These are phyloP conservation scores for Chascanopsetta lugubris DNA, from an alignment of 2,113 vertebrate genomes.

Conservation along the genomic window DNA sequence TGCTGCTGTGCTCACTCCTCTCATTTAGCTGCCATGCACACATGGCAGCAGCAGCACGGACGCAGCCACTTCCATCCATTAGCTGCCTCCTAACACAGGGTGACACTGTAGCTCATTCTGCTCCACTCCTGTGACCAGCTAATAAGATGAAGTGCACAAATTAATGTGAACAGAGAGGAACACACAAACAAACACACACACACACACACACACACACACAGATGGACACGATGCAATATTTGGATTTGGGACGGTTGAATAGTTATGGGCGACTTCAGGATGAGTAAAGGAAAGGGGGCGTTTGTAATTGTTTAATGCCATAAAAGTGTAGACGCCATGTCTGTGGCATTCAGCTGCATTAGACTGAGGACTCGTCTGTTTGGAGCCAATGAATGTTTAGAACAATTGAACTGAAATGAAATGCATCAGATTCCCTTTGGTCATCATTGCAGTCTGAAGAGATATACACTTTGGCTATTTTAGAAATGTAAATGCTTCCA, in stretches of 20 bases:
- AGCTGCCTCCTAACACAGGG: slow-evolving; percentile 45
- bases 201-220: background rate
- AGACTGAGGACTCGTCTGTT: background rate
- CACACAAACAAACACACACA: slow-evolving; percentile 6
- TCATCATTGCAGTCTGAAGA: background rate
- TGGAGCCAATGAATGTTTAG: background rate
- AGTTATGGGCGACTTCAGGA: slow-evolving; percentile 35
- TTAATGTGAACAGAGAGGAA: slow-evolving; percentile 33
- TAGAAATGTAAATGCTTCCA: too few relatives aligned
- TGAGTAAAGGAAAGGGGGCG: background rate
- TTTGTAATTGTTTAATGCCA: slow-evolving; percentile 14
- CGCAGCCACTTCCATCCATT: slow-evolving; percentile 58
- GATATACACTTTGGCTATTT: too few relatives aligned
- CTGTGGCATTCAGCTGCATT: background rate
- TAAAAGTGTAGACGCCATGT: slow-evolving; percentile 7
- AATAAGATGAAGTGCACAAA: slow-evolving; percentile 58
- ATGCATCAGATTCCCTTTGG: background rate
- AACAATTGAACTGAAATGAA: slow-evolving; percentile 1
- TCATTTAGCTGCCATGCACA: slow-evolving; percentile 62
- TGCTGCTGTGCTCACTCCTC: slow-evolving; percentile 55
- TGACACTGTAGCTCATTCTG: slow-evolving; percentile 50
- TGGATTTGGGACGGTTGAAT: slow-evolving; percentile 33
- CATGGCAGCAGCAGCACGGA: slow-evolving; percentile 59
- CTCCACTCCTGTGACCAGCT: slow-evolving; percentile 46
- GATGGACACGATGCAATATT: slow-evolving; percentile 28